Conservation (phyloP, 2,888 invertebrate genomes). For the Bellardia pandia region DNA sequence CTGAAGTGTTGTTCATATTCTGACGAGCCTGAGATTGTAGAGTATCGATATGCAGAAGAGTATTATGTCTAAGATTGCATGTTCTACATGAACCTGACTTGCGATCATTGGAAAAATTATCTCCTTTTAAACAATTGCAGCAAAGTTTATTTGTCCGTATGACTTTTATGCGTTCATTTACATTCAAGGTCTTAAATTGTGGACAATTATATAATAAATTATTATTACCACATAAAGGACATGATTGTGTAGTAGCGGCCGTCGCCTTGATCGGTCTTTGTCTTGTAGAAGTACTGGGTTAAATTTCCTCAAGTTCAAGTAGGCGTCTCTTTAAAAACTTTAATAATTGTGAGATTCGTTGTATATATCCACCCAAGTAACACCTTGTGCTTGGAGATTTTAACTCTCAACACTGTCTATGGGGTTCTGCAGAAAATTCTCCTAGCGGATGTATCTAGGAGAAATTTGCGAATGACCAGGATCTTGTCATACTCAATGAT, state of each 20-base stretch:
- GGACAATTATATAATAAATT: slow-evolving; percentile 56
- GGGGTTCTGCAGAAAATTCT: no score
- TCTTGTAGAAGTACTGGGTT: background rate
- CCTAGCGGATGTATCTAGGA: no score
- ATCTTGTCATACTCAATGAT: no score
- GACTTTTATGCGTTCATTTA: slow-evolving; percentile 25
- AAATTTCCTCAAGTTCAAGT: slow-evolving; percentile 53
- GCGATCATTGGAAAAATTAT: slow-evolving; percentile 50
- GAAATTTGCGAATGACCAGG: no score
- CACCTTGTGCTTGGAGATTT: no score
- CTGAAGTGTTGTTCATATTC: slow-evolving; percentile 1
- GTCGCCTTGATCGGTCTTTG: background rate
- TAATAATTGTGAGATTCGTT: slow-evolving; percentile 49
- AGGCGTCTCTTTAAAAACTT: slow-evolving; percentile 55
- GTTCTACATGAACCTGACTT: slow-evolving; percentile 61
- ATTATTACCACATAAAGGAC: slow-evolving; percentile 29
- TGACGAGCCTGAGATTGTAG: background rate
- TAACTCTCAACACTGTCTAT: no score
- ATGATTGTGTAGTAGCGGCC: slow-evolving; percentile 17
- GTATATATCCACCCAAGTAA: no score
- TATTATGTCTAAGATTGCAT: slow-evolving; percentile 58
- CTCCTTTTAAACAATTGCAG: background rate
- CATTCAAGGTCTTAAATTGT: slow-evolving; percentile 30
- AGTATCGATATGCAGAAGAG: slow-evolving; percentile 40
- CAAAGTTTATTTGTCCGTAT: no score